A percentile compares a stretch with the other conserved stretches of the same genome.
Conservation (phyloP, 2,113 vertebrate species). For the Mustela nigripes region DNA sequence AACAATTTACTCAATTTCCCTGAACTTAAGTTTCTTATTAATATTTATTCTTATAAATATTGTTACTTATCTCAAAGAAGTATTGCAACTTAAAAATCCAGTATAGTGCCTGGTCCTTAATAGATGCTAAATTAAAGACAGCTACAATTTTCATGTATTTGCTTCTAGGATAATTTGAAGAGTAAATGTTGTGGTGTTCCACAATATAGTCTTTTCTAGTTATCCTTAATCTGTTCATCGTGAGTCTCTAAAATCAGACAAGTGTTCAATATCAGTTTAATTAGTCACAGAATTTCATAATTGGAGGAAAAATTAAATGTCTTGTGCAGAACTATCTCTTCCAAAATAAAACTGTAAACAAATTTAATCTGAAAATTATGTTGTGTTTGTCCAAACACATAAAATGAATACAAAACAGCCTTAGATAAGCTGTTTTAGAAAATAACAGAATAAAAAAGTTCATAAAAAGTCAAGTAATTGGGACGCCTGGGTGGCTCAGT, state of each 20-base stretch:
- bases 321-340: neutral
- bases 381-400: neutral
- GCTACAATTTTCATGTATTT: neutral
- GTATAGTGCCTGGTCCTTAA: neutral
- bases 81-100: neutral
- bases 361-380: conserved; percentile 40
- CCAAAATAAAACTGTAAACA: conserved; percentile 36
- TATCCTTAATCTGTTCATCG: neutral
- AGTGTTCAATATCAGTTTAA: conserved; percentile 21
- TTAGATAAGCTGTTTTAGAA: neutral
- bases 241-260: neutral
- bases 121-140: conserved; percentile 12
- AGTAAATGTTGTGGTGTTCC: neutral
- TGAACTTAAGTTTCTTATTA: neutral
- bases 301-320: neutral
- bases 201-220: neutral
- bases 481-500: too few relatives aligned
- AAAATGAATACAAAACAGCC: neutral
- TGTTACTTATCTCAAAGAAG: neutral
- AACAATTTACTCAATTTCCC: neutral
- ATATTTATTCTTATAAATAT: neutral
- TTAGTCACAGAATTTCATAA: conserved; percentile 10
- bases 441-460: neutral
- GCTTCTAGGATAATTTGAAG: conserved; percentile 10
- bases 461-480: conserved; percentile 46